These are phyloP conservation scores for Probaryconus sp. DNA, from an alignment of 1,140 invertebrate genomes.

Conservation along the genomic window DNA sequence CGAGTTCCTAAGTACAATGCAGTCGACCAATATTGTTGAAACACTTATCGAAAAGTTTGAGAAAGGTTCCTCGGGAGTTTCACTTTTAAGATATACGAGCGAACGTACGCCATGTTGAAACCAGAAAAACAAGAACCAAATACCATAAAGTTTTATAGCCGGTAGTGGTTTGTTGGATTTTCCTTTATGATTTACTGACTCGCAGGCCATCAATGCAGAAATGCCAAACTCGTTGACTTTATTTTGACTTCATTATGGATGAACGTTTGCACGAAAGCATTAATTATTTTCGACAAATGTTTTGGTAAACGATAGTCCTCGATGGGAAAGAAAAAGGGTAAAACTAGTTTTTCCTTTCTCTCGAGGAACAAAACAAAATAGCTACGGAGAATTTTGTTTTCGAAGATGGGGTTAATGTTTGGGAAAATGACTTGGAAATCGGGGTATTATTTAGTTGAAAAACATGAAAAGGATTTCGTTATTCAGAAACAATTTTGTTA, in stretches of 20 bases:
- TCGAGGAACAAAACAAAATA: too few relatives aligned
- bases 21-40: slow-evolving; percentile 64
- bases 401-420: too few relatives aligned
- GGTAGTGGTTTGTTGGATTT: slow-evolving; percentile 67
- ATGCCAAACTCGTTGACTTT: slow-evolving; percentile 39
- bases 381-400: too few relatives aligned
- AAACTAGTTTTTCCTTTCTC: too few relatives aligned
- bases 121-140: slow-evolving; percentile 46
- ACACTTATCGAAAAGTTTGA: slow-evolving; percentile 60
- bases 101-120: slow-evolving; percentile 26
- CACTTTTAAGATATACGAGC: slow-evolving; percentile 67
- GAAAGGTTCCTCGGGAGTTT: slow-evolving; percentile 58
- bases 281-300: background rate
- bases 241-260: slow-evolving; percentile 9
- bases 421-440: too few relatives aligned
- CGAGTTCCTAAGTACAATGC: slow-evolving; percentile 55
- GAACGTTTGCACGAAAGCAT: too few relatives aligned
- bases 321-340: too few relatives aligned
- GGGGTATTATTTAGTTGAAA: too few relatives aligned
- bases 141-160: slow-evolving; percentile 69
- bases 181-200: slow-evolving; percentile 65
- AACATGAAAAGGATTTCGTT: too few relatives aligned
- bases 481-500: too few relatives aligned
- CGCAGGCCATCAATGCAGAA: slow-evolving; percentile 2
- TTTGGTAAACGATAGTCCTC: background rate